phyloP scores from a whole-genome alignment of 1,140 invertebrate species.

The Drosophila elegans region DNA sequence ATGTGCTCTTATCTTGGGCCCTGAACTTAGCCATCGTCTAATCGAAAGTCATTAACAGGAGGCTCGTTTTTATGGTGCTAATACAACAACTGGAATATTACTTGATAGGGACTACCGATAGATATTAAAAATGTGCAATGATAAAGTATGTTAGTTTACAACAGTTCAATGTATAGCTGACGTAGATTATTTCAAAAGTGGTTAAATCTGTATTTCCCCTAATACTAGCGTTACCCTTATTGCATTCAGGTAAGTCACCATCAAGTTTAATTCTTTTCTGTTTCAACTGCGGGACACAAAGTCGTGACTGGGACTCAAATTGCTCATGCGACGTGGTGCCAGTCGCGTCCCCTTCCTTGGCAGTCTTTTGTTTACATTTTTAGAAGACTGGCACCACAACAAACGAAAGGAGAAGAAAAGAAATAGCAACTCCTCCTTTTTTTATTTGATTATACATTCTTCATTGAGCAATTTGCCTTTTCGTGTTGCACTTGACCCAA shows the following conservation, averaged over 20 bases:
- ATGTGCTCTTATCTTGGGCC: conserved; percentile 36
- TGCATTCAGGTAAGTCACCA: neutral
- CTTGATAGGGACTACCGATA: conserved; percentile 18
- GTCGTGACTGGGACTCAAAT: conserved; percentile 42
- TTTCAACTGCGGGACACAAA: conserved; percentile 29
- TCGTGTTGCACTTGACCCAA: conserved; percentile 68
- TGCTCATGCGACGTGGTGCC: conserved; percentile 28
- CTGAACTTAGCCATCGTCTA: conserved; percentile 36
- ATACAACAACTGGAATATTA: conserved; percentile 9
- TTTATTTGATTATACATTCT: conserved; percentile 62
- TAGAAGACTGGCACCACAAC: conserved; percentile 21
- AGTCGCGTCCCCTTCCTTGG: neutral
- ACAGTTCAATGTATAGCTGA: neutral
- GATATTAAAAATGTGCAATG: conserved; percentile 12
- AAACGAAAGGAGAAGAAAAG: conserved; percentile 17
- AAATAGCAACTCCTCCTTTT: conserved; percentile 13
- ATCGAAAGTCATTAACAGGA: conserved; percentile 38
- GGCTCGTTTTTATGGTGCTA: conserved; percentile 32
- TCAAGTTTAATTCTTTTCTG: conserved; percentile 7
- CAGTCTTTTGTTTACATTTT: conserved; percentile 42
- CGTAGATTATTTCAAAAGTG: neutral
- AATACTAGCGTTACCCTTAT: neutral
- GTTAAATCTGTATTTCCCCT: neutral
- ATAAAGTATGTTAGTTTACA: conserved; percentile 3
- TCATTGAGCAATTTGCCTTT: conserved; percentile 58